Evolutionary conservation across 1,140 invertebrate species (phyloP), one percentile per base, ranked within the genome.

Genomic region (Pissodes strobi): DNA sequence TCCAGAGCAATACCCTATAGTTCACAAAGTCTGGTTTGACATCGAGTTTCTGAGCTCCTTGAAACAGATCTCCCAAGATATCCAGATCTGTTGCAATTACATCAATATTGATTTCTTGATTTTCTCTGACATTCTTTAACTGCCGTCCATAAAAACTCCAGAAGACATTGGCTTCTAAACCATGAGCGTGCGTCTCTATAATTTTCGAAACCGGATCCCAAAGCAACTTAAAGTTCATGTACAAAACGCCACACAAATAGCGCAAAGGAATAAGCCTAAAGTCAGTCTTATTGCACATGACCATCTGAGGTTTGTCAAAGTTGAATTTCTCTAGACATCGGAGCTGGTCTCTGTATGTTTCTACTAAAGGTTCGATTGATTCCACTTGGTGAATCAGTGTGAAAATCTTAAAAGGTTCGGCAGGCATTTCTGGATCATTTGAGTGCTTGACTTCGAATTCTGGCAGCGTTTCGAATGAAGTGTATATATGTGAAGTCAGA

Each of bases 211-310:
- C 80, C n/a, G 93, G 91, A 43, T 90, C 87, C 94, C 94, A 97
- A 0, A 98, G 72, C 17, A 94, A 79, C 70, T 90, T 90, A 68
- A 97, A 96, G 75, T 97, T 97, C 2, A 91, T 80, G 76, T 90
- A 94, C 2, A 97, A 78, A 62, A 87, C 84, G 5, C 94, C 92
- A 5, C 96, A 81, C 57, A 95, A 81, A 74, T 91, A 94, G 51
- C 87, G 82, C 1, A 97, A 72, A 0, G 88, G 84, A 72, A 85
- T 82, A 68, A 82, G 80, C 64, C 82, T 82, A 18, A 83, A 84
- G 34, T 84, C 75, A 0, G 86, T 81, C 37, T 83, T 76, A 45
- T 79, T 79, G 2, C 84, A 77, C n/a, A 84, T 68, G 37, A 81
- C 77, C 69, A 83, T 85, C 60, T 87, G 83, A 1, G 81, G 80